Evolutionary conservation across 2,888 invertebrate species (phyloP).

Genomic region (Siphlonurus alternatus): DNA sequence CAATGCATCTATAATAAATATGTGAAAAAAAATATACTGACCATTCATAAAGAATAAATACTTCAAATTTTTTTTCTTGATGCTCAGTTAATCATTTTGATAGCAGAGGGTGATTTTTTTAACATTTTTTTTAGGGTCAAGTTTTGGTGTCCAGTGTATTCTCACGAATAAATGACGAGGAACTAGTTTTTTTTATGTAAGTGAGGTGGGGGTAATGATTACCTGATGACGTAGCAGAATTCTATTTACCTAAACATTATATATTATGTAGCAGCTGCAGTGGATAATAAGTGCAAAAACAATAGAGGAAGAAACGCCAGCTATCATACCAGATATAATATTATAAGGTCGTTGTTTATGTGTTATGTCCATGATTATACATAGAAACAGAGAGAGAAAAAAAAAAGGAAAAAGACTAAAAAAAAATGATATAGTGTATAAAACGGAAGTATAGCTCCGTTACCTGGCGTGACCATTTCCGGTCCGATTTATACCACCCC

Average conservation of each 20-base stretch:
- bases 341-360: not conserved
- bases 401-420: not conserved
- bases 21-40: not conserved
- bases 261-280: not conserved
- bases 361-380: not conserved
- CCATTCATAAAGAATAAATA: not conserved
- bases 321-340: too few species aligned
- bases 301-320: not conserved
- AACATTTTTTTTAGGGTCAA: not conserved
- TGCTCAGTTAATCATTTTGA: not conserved
- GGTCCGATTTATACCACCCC: not conserved
- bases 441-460: slow-evolving; percentile 2
- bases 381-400: not conserved
- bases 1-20: not conserved
- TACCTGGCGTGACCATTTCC: slow-evolving; percentile 3
- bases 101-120: too few species aligned
- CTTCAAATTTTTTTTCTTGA: too few species aligned
- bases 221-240: not conserved
- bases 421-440: not conserved
- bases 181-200: not conserved
- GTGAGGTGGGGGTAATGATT: not conserved
- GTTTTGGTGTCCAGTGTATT: not conserved
- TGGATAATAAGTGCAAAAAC: not conserved
- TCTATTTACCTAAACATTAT: not conserved
- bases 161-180: not conserved